Evolutionary conservation across 1,140 invertebrate genomes (phyloP), one percentile per base, ranked within the genome.

Genomic region (Melanaphis sacchari): DNA sequence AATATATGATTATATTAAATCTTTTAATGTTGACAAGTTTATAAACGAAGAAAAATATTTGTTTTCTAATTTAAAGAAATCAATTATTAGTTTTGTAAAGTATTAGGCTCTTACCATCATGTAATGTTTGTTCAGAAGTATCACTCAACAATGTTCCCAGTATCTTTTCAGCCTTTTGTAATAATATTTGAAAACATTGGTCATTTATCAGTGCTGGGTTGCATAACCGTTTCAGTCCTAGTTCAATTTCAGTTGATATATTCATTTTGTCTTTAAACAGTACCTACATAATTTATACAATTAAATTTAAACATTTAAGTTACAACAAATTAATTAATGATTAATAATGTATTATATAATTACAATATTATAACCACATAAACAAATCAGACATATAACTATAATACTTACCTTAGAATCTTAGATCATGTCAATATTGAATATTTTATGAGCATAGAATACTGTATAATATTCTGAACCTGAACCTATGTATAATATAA

Each of bases 231-330:
- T 91, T 91, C 66, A 94, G 38, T 2, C 93, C 93, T 9, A 94
- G 36, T 52, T 94, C 90, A 3, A 94, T 43, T 94, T 94, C 93
- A 31, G 90, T 87, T 40, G 93, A 94, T 21, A 94, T 18, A 49
- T 94, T 88, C 93, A 95, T 93, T 38, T 36, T 84, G 18, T 6
- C 66, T 76, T 36, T 76, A n/a, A 76, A 76, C 2, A 66, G 31
- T 66, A 31, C 9, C 26, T 59, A 26, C 31, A 66, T n/a, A 76
- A 18, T n/a, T 76, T 76, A 31, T 66, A 66, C 31, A 11, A 6
- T 8, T 15, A 76, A n/a, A 36, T 76, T n/a, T 18, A 76, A 76
- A 76, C n/a, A 9, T 59, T 7, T 26, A 9, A 59, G 26, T 59
- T 31, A 2, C 9, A 9, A 59, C 8, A 59, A 26, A 59, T 31